Conservation (phyloP, 2,888 invertebrate species). For the Phaonia tiefii region DNA sequence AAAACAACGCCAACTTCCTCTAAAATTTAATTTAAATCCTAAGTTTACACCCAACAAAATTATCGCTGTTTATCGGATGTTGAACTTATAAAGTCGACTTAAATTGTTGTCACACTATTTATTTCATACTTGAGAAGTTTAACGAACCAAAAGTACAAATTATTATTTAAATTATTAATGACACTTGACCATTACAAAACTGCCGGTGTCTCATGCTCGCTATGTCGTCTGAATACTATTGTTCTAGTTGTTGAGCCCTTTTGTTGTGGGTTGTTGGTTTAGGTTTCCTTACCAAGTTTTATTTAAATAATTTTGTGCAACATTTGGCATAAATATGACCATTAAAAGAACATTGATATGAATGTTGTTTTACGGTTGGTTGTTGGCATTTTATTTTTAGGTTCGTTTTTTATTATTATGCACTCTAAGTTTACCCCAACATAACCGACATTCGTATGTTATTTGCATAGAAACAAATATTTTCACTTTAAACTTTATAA, state of each 20-base stretch:
- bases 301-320: conserved; percentile 51
- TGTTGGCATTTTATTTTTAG: neutral
- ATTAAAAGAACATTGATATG: conserved; percentile 73
- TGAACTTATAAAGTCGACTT: neutral
- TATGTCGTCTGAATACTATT: neutral
- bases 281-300: neutral
- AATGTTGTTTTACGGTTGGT: conserved; percentile 52
- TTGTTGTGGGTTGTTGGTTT: neutral
- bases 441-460: neutral
- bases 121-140: neutral
- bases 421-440: conserved; percentile 8
- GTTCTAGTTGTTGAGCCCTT: neutral
- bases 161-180: conserved; percentile 24
- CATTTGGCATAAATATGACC: conserved; percentile 72
- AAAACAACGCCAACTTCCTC: too few relatives aligned
- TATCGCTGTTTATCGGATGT: too few relatives aligned
- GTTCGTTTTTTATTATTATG: neutral
- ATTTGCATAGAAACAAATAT: conserved; percentile 42
- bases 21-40: too few relatives aligned
- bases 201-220: too few relatives aligned
- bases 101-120: neutral
- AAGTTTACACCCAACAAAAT: too few relatives aligned
- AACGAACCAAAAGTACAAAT: conserved; percentile 9
- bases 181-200: conserved; percentile 1
- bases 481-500: too few relatives aligned